These are phyloP conservation scores for Psilopsiagon aurifrons DNA, from an alignment of 2,113 vertebrate genomes.

Conservation along the genomic window DNA sequence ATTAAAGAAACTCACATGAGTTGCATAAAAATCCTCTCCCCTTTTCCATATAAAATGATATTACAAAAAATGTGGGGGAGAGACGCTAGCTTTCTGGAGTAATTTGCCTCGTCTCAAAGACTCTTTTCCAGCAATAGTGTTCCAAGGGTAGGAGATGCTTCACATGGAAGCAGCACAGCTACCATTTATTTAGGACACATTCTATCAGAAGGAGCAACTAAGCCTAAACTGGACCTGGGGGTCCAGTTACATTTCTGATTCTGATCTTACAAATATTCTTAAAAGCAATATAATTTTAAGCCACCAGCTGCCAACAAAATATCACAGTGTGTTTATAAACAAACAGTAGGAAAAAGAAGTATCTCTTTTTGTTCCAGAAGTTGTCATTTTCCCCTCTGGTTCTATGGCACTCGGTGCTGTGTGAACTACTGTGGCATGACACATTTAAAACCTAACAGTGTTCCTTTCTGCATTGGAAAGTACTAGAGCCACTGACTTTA, in stretches of 20 bases:
- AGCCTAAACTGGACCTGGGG: too few species aligned
- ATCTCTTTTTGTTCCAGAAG: not conserved
- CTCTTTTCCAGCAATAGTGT: not conserved
- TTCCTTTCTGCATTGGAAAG: not conserved
- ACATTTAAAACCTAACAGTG: not conserved
- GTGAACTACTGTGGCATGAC: not conserved
- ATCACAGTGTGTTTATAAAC: not conserved
- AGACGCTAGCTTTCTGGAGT: not conserved
- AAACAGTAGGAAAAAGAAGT: not conserved
- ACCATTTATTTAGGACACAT: not conserved
- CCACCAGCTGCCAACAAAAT: not conserved
- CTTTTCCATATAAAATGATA: not conserved
- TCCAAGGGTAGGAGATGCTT: not conserved
- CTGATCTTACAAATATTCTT: not conserved
- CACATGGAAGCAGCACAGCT: not conserved
- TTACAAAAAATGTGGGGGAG: fast-evolving
- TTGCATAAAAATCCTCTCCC: not conserved
- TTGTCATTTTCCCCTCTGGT: not conserved
- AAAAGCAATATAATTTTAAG: not conserved
- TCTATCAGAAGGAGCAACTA: not conserved
- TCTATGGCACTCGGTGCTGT: not conserved
- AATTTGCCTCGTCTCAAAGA: not conserved
- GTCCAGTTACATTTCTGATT: not conserved
- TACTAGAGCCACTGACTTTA: not conserved
- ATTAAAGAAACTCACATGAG: not conserved